Evolutionary conservation across 2,888 invertebrate genomes (phyloP).

Genomic region (Chironomus tentans): DNA sequence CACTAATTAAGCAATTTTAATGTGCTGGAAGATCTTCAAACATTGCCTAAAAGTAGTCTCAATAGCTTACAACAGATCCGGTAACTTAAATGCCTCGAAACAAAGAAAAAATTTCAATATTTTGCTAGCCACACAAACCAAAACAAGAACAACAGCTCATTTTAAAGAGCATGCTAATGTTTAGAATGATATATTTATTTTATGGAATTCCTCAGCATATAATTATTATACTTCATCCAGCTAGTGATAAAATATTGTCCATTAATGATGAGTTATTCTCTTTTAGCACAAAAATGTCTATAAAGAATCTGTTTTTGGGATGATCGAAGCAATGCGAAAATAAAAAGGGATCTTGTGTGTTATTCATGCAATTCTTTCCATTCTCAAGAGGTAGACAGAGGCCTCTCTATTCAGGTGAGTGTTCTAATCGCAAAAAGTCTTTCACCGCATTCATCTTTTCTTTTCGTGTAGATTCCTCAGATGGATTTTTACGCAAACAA

Average conservation of each 20-base stretch:
- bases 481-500: not conserved
- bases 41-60: no score
- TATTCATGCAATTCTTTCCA: not conserved
- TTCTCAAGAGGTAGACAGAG: not conserved
- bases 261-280: constrained; percentile 11
- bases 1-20: no score
- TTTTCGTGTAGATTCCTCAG: not conserved
- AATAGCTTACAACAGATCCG: no score
- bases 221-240: not conserved
- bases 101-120: no score
- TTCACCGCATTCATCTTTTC: constrained; percentile 9
- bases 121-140: no score
- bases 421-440: constrained; percentile 23
- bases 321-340: not conserved
- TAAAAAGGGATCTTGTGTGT: not conserved
- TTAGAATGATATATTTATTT: not conserved
- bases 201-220: not conserved
- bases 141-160: no score
- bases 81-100: no score
- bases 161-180: no score
- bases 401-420: not conserved
- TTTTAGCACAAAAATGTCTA: not conserved
- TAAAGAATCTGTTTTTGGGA: constrained; percentile 3
- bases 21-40: no score
- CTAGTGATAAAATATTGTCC: constrained; percentile 9